Conservation (phyloP, 2,113 vertebrate genomes). For the Anguilla japonica region DNA sequence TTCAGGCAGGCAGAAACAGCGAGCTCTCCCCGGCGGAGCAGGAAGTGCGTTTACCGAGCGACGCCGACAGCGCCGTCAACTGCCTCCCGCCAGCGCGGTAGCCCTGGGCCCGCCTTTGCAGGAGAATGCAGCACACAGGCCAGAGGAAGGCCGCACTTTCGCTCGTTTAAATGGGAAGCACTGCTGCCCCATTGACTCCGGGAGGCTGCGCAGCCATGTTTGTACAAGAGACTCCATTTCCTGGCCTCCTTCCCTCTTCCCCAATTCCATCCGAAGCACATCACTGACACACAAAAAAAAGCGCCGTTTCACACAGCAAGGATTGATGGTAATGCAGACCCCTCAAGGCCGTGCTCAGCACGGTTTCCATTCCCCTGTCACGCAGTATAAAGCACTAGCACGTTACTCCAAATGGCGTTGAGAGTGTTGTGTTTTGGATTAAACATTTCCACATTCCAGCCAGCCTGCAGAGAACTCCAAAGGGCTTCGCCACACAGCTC, state of each 20-base stretch:
- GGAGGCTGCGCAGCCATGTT: background rate
- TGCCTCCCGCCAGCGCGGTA: background rate
- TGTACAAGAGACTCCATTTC: background rate
- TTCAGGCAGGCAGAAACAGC: background rate
- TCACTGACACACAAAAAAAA: background rate
- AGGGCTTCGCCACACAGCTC: background rate
- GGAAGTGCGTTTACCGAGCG: conserved; percentile 18
- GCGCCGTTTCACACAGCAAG: background rate
- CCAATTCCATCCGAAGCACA: background rate
- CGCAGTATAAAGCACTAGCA: background rate
- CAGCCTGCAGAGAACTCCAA: background rate
- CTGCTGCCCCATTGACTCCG: background rate
- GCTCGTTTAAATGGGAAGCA: background rate
- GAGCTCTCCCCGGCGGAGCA: background rate
- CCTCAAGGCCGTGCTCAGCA: background rate
- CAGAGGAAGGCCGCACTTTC: no score
- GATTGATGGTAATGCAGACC: background rate
- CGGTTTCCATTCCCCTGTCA: background rate
- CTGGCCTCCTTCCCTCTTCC: background rate
- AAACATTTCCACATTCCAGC: background rate
- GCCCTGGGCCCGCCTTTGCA: background rate
- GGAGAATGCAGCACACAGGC: background rate
- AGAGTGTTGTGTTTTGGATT: background rate
- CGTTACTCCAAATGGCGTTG: background rate
- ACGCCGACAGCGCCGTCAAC: background rate